Evolutionary conservation across 2,888 invertebrate genomes (phyloP).

Genomic region (Tetrapedia diversipes): DNA sequence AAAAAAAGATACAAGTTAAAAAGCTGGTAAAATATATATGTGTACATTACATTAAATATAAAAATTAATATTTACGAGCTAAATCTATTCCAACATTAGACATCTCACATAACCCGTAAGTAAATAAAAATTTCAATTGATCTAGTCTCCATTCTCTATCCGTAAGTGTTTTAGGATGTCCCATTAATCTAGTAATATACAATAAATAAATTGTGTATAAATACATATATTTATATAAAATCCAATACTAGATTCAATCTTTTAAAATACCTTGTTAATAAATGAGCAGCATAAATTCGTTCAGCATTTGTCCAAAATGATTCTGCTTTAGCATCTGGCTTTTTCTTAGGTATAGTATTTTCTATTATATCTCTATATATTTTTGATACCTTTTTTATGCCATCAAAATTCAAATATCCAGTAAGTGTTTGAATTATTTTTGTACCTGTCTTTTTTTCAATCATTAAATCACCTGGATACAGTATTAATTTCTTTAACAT

Average conservation of each 20-base stretch:
- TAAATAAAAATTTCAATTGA: conserved; percentile 87
- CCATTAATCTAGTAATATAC: conserved; percentile 82
- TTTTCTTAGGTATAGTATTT: conserved; percentile 84
- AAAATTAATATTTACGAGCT: conserved; percentile 84
- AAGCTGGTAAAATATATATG: neutral
- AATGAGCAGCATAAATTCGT: conserved; percentile 87
- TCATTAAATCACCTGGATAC: conserved; percentile 88
- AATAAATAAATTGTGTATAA: conserved; percentile 1
- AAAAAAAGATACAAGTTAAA: conserved; percentile 2
- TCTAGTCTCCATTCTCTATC: conserved; percentile 88
- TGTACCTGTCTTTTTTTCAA: conserved; percentile 89
- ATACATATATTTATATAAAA: neutral
- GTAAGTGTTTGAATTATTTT: conserved; percentile 87
- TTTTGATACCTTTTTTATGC: conserved; percentile 86
- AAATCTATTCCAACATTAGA: conserved; percentile 85
- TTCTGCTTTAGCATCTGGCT: conserved; percentile 83
- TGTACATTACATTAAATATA: conserved; percentile 6
- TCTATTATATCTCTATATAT: conserved; percentile 86
- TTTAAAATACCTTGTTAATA: conserved; percentile 81
- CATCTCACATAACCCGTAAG: conserved; percentile 86
- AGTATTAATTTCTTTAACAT: conserved; percentile 87
- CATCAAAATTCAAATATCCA: conserved; percentile 85
- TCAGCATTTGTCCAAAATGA: conserved; percentile 87
- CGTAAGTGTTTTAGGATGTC: conserved; percentile 84
- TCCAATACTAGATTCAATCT: conserved; percentile 74